These are phyloP conservation scores for Adoxophyes honmai DNA, from an alignment of 1,140 invertebrate genomes.

Conservation along the genomic window DNA sequence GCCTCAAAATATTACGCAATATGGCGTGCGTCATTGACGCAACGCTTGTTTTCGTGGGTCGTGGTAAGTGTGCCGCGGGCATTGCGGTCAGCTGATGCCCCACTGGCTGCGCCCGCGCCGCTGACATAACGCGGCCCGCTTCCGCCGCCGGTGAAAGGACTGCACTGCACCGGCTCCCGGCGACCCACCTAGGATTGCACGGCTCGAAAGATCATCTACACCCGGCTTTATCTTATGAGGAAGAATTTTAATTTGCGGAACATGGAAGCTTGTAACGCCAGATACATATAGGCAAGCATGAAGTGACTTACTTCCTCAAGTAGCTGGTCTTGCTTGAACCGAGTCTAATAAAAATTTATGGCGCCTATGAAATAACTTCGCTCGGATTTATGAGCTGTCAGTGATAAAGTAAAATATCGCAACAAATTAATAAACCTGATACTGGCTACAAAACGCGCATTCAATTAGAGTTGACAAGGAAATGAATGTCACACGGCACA, in stretches of 20 bases:
- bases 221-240: slow-evolving; percentile 1
- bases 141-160: slow-evolving; percentile 70
- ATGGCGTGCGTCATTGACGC: slow-evolving; percentile 42
- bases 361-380: background rate
- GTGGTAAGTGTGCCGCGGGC: slow-evolving; percentile 66
- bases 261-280: background rate
- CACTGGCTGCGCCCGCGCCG: slow-evolving; percentile 33
- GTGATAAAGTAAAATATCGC: slow-evolving; percentile 11
- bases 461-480: slow-evolving; percentile 12
- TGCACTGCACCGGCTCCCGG: background rate
- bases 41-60: slow-evolving; percentile 68
- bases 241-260: background rate
- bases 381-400: background rate
- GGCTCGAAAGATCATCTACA: too few relatives aligned
- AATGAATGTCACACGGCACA: slow-evolving; percentile 35
- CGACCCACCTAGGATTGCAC: too few relatives aligned
- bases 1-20: slow-evolving; percentile 5
- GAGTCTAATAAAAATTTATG: slow-evolving; percentile 5
- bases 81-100: slow-evolving; percentile 68
- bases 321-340: background rate
- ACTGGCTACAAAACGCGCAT: background rate
- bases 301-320: background rate
- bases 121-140: slow-evolving; percentile 58
- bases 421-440: slow-evolving; percentile 12
- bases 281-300: background rate